Evolutionary conservation across 35 echinoderm and acorn worm species (phyloP), one percentile per base, ranked within the genome.

Genomic region (Anneissia japonica): DNA sequence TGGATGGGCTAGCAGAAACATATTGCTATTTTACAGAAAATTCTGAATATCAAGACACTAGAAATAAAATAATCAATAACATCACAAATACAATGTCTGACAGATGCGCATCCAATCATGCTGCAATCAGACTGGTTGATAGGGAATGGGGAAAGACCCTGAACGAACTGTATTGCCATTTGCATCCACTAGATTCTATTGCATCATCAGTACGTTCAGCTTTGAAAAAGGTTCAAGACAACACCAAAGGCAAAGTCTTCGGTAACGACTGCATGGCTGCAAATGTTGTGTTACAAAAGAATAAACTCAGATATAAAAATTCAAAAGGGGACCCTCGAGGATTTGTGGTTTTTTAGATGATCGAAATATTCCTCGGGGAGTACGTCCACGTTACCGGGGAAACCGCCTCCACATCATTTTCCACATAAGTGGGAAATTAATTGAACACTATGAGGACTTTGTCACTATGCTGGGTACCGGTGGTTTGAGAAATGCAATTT

Each of bases 91-190:
- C 76, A 23, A 76, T 88, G 78, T 80, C 75, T 32, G 86, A 88
- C 46, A 88, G 86, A 41, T 79, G 75, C 32, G 28, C 86, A 0
- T 33, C 76, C 19, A 88, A 88, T 38, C 86, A 88, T 80, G 86
- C 86, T 6, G 76, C 86, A 13, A 88, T 88, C 6, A 79, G 77
- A 37, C 55, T 51, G 39, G 76, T 79, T 17, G 80, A 73, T 43
- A 72, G 40, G 35, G 77, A 46, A 38, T 88, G 86, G 86, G 78
- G 46, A 19, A 88, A 88, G 51, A 6, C 77, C 0, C 33, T 88
- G n/a, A 88, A 88, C 30, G 86, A 88, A 38, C 51, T 88, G 5
- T 64, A 88, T 46, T 88, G 86, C 36, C 76, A 80, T 40, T 51
- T 81, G n/a, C 86, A 88, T 38, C 86, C 86, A 32, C 41, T 88